Conservation (phyloP, 2,113 vertebrate species). For the Salvator merianae region DNA sequence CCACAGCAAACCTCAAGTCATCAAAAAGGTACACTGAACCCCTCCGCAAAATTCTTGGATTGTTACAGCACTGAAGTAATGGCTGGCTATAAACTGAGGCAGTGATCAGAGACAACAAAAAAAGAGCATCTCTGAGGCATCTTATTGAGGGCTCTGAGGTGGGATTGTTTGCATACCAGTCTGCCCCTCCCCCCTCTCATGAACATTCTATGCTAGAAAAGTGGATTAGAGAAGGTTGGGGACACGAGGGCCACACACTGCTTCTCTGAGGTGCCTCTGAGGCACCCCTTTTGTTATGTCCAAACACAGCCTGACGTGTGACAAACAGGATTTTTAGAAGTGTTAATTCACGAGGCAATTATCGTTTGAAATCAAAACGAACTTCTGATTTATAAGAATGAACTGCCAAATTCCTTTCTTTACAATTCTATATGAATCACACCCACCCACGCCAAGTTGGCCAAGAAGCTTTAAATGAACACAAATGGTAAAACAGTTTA, state of each 20-base stretch:
- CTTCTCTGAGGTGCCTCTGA: no score
- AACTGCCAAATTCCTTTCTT: background rate
- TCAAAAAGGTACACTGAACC: background rate
- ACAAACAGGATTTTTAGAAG: background rate
- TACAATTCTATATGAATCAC: background rate
- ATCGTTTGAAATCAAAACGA: conserved; percentile 5
- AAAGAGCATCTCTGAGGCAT: no score
- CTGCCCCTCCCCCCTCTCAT: no score
- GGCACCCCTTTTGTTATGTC: no score
- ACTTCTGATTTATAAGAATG: conserved; percentile 4
- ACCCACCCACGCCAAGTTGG: background rate
- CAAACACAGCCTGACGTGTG: background rate
- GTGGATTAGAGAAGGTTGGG: no score
- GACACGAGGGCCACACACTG: no score
- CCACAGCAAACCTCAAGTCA: no score
- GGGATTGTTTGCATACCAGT: no score
- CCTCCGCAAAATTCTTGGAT: background rate
- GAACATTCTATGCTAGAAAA: no score
- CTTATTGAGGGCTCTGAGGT: no score
- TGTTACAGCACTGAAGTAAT: background rate
- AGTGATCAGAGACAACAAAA: no score
- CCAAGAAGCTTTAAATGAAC: conserved; percentile 4
- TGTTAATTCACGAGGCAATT: conserved; percentile 10
- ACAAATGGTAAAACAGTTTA: conserved; percentile 23
- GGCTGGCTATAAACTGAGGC: no score